Percentiles rank a stretch among this genome's conserved stretches.
These are phyloP conservation scores for Bacillus rossius DNA, from an alignment of 1,140 invertebrate species.

Conservation along the genomic window DNA sequence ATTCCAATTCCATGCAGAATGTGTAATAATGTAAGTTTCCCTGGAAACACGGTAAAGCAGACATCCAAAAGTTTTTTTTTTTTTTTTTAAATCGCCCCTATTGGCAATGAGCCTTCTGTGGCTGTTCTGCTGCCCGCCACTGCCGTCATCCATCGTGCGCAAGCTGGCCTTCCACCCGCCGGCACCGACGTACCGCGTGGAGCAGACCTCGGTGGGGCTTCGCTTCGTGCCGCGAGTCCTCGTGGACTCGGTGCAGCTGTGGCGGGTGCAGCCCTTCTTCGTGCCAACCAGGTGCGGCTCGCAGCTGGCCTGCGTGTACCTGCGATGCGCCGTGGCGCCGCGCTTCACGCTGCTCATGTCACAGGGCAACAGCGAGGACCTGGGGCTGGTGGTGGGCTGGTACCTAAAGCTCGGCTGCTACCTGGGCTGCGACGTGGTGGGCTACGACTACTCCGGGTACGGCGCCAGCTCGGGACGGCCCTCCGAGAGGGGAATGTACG, in stretches of 20 bases:
- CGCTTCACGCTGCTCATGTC: slow-evolving; percentile 62
- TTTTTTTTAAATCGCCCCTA: too few species aligned
- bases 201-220: slow-evolving; percentile 25
- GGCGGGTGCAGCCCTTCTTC: slow-evolving; percentile 52
- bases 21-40: too few species aligned
- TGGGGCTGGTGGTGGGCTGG: slow-evolving; percentile 61
- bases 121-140: slow-evolving; percentile 63
- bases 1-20: too few species aligned
- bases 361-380: slow-evolving; percentile 59
- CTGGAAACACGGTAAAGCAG: too few species aligned
- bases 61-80: too few species aligned
- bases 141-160: slow-evolving; percentile 59
- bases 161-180: slow-evolving; percentile 70
- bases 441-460: slow-evolving; percentile 63
- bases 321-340: slow-evolving; percentile 48
- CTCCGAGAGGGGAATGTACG: slow-evolving; percentile 64
- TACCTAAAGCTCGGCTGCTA: slow-evolving; percentile 57
- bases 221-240: slow-evolving; percentile 45
- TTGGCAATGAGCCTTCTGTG: not conserved
- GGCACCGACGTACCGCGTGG: slow-evolving; percentile 56
- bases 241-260: slow-evolving; percentile 60
- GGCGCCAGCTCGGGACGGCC: slow-evolving; percentile 51
- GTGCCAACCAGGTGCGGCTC: slow-evolving; percentile 48
- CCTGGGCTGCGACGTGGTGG: slow-evolving; percentile 62
- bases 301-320: slow-evolving; percentile 60